Conservation (phyloP, 2,797 vertebrate genomes). For the Adelosebastes latens region DNA sequence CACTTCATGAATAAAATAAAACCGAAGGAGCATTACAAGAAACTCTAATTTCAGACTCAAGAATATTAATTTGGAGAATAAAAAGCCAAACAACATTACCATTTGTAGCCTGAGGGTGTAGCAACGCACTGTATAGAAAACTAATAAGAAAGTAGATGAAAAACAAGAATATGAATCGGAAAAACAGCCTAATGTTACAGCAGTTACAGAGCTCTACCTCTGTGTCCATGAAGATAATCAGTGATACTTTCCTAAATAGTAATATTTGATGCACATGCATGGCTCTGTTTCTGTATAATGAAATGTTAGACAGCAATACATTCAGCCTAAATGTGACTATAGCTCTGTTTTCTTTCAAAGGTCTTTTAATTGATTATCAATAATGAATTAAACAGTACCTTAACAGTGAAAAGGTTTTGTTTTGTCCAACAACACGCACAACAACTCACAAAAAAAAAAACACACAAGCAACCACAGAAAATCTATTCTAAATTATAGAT, state of each 20-base stretch:
- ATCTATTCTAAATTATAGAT: too few species aligned
- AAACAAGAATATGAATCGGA: conserved; percentile 20
- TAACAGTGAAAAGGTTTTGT: too few species aligned
- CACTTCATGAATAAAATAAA: conserved; percentile 7
- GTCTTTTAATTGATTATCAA: too few species aligned
- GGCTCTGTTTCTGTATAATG: neutral
- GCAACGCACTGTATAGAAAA: conserved; percentile 20
- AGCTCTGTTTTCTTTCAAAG: too few species aligned
- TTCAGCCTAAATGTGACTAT: neutral
- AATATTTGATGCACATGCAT: conserved; percentile 13
- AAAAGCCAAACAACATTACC: conserved; percentile 38
- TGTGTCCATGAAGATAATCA: conserved; percentile 25
- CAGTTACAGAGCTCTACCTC: neutral
- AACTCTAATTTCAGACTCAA: conserved; percentile 29
- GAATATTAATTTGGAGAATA: conserved; percentile 42
- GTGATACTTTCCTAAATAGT: conserved; percentile 14
- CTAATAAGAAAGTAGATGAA: conserved; percentile 25
- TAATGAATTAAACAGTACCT: too few species aligned
- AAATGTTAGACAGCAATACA: neutral
- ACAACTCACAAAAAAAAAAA: too few species aligned
- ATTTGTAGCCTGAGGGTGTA: conserved; percentile 30
- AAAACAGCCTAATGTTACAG: conserved; percentile 29
- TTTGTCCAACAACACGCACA: too few species aligned
- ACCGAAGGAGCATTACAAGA: neutral
- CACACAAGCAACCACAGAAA: too few species aligned